Evolutionary conservation across 2,113 vertebrate genomes (phyloP).

Genomic region (Maccullochella peelii): DNA sequence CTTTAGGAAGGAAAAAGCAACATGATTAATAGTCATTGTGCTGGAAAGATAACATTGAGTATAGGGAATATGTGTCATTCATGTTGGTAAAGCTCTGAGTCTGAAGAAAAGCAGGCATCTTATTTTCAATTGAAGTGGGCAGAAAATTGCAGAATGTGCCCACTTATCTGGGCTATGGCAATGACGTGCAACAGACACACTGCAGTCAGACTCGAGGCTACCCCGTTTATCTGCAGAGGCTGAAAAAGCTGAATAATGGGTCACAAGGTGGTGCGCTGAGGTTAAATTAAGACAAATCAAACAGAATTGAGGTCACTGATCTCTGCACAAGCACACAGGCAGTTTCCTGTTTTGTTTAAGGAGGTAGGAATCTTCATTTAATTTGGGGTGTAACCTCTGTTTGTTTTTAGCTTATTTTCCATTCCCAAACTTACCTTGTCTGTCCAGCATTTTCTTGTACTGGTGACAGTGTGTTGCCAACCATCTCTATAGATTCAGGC

Average conservation of each 20-base stretch:
- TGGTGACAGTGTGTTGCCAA: background rate
- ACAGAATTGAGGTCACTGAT: background rate
- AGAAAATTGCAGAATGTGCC: constrained; percentile 4
- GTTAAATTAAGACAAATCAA: background rate
- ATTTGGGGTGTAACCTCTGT: background rate
- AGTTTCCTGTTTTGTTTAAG: background rate
- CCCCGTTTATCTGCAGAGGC: background rate
- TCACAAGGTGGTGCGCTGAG: background rate
- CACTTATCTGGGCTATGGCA: background rate
- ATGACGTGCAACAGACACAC: background rate
- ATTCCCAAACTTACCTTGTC: no score
- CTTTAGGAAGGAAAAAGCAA: background rate
- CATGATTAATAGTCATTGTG: background rate
- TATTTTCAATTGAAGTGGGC: background rate
- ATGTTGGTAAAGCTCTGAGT: background rate
- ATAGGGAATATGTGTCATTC: background rate
- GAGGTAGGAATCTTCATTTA: background rate
- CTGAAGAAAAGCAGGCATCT: background rate
- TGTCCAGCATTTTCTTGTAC: no score
- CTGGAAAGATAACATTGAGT: background rate
- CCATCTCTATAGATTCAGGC: background rate
- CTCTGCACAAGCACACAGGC: background rate
- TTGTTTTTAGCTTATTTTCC: background rate
- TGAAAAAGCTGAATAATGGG: background rate
- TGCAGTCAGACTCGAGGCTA: background rate